Base-by-base conservation (phyloP, 2,113 vertebrate genomes). In the Clinocottus analis region DNA sequence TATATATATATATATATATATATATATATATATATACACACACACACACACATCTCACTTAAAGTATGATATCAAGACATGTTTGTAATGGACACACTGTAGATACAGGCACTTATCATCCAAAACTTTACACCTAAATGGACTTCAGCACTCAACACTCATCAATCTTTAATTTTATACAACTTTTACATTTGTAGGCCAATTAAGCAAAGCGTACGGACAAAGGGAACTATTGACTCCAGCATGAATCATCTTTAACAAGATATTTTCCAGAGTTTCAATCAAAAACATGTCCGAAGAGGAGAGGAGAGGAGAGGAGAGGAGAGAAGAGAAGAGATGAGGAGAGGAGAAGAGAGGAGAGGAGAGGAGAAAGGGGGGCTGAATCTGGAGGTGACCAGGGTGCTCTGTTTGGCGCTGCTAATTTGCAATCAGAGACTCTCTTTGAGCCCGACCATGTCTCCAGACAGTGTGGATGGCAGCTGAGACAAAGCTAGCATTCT, bases 401-500 rank as follows among this genome's bases (percentile, higher is more conserved):
- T 29, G 53, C 74, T 89, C 71, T 68, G 56, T 86, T 85, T 85
- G 87, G 85, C 82, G 67, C 86, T 84, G 82, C 86, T 93, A 88
- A 92, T 94, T 93, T 94, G 90, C 91, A 93, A 93, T 93, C 90
- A 93, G 92, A 93, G 90, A 85, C 91, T 90, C 88, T 90, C 88
- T 86, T 84, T 90, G 82, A 89, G 89, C 37, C 23, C 43, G 73
- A 77, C 88, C 87, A 87, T 74, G 88, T 91, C 91, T 92, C 85
- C 86, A 94, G 91, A 92, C 91, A 93, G 88, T 88, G 80, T 92
- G 86, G 90, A 93, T 92, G 92, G 91, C 92, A 92, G 91, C 85
- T 86, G 88, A 93, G 90, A 94, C 93, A 94, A 94, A 94, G 93
- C 92, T 77, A 63, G 90, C 84, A 92, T 94, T 95, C 91, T 94